These are phyloP conservation scores for Macrophya alboannulata DNA, from an alignment of 2,888 invertebrate genomes.

Conservation along the genomic window DNA sequence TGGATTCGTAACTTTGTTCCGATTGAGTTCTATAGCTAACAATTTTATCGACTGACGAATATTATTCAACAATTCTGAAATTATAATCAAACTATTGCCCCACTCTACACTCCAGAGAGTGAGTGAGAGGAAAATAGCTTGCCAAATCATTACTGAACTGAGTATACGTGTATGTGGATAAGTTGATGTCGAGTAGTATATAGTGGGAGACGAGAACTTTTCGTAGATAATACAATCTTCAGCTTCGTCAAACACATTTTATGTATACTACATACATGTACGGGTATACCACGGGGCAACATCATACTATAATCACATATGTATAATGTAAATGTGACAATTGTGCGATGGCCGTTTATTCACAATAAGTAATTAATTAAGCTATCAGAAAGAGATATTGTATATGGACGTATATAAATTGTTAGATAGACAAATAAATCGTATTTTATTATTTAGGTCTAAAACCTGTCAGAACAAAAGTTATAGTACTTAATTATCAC, in stretches of 20 bases:
- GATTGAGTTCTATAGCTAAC: neutral
- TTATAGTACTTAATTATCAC: too few relatives aligned
- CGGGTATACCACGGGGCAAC: neutral
- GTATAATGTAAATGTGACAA: neutral
- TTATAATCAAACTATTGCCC: neutral
- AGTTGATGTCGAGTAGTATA: neutral
- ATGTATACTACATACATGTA: neutral
- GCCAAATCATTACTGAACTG: neutral
- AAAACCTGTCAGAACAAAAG: neutral
- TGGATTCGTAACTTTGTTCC: neutral
- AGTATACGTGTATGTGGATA: neutral
- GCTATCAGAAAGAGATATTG: neutral
- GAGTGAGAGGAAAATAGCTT: neutral
- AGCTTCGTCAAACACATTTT: neutral
- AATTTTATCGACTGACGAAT: neutral
- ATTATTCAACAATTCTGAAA: neutral
- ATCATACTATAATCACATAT: neutral
- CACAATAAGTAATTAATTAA: neutral
- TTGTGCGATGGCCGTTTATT: neutral
- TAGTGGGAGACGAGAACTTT: constrained; percentile 6
- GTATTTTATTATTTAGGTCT: neutral
- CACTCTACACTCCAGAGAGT: neutral
- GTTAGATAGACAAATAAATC: neutral
- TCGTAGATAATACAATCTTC: constrained; percentile 7
- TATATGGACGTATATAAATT: neutral